Conservation (phyloP, 2,888 invertebrate species). For the Drosophila nigricruria region DNA sequence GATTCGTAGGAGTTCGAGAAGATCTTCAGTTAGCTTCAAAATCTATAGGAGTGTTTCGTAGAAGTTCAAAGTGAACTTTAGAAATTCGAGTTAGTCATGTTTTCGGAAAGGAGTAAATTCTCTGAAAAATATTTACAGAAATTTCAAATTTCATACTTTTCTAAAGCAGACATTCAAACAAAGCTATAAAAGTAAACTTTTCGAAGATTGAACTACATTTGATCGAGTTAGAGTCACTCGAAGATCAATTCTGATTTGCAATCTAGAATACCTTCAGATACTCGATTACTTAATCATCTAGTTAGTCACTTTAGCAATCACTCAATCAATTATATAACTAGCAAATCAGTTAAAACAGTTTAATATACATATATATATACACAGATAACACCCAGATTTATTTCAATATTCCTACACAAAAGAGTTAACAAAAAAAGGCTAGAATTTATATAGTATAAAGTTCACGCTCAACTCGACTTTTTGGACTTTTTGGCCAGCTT, state of each 20-base stretch:
- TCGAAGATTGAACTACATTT: too few species aligned
- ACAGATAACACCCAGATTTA: conserved; percentile 38
- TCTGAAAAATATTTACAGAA: too few species aligned
- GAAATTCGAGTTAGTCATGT: too few species aligned
- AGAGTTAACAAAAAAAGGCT: conserved; percentile 24
- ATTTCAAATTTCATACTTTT: too few species aligned
- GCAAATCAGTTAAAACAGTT: neutral
- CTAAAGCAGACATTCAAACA: neutral
- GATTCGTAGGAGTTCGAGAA: neutral
- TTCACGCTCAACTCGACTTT: conserved; percentile 48
- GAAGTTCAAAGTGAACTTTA: too few species aligned
- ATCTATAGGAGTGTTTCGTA: too few species aligned
- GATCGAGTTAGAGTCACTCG: neutral
- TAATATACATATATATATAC: neutral
- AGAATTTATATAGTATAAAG: conserved; percentile 14
- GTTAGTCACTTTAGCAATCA: neutral
- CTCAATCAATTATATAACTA: neutral
- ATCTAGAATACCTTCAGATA: too few species aligned
- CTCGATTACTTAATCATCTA: neutral
- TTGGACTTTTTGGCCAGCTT: conserved; percentile 42
- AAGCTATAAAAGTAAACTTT: too few species aligned
- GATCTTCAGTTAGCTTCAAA: neutral
- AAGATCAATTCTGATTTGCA: neutral
- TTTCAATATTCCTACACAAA: conserved; percentile 22
- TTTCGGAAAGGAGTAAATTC: too few species aligned